Base-by-base conservation (phyloP, 2,888 invertebrate genomes). In the Polymixis lichenea region DNA sequence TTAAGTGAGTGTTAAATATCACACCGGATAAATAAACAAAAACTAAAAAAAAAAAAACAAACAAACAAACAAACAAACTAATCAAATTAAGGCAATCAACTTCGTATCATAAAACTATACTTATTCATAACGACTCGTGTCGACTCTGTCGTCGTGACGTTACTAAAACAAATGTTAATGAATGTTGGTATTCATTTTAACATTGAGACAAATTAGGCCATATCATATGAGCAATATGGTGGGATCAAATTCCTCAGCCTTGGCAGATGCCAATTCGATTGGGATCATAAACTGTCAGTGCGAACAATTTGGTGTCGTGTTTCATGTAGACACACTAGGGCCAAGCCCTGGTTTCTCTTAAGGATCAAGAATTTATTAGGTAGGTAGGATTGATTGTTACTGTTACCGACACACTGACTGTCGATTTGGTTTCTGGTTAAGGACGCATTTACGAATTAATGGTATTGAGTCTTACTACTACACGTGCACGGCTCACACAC, bases 231-330 rank as follows among this genome's bases (percentile, higher is more conserved):
- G 72, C 56, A 60, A 71, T 67, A 77, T 56, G 71, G 55, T 72
- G 77, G 84, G 82, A 91, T 91, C 86, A 83, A 83, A 85, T 91
- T 91, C 80, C 87, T 80, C 75, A 89, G 78, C 89, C 87, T 90
- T 90, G 90, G 80, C 77, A 82, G 80, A 84, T 84, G 82, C 77
- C 68, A 72, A 75, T 84, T 80, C 73, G 83, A 87, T 87, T 83
- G 82, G 69, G 81, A 75, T 85, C 76, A 73, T 75, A 82, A 84
- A 82, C 74, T 80, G 68, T 67, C 65, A 84, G 64, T 72, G 74
- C 38, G 51, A 76, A 76, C 69, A 64, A 72, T 77, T 19, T 68
- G 64, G 78, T 87, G 79, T 88, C 76, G 32, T 28, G 67, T 89
- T 88, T 83, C 83, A 80, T 70, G 51, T 49, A 61, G 61, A 51